Evolutionary conservation across 2,797 vertebrate species (phyloP).

Genomic region (Ara ararauna): DNA sequence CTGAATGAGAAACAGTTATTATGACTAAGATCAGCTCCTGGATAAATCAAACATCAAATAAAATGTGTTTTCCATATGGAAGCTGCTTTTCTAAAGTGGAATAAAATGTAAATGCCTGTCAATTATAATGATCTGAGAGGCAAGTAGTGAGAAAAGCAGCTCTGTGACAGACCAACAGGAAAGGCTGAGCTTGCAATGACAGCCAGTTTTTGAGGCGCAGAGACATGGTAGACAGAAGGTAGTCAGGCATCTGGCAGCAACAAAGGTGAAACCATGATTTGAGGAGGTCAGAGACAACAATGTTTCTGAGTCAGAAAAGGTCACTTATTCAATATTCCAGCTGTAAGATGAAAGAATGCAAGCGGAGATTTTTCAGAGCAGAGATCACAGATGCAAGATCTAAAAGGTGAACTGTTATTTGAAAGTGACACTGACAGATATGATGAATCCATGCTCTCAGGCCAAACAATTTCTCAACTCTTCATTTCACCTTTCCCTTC

Average conservation of each 20-base stretch:
- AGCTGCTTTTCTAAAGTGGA: conserved; percentile 38
- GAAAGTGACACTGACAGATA: not conserved
- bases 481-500: not conserved
- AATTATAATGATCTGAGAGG: conserved; percentile 39
- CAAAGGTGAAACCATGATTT: conserved; percentile 46
- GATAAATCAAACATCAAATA: conserved; percentile 48
- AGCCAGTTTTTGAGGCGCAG: conserved; percentile 9
- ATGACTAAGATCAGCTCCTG: conserved; percentile 51
- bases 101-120: conserved; percentile 55
- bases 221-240: conserved; percentile 21
- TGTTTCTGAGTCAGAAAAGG: conserved; percentile 42
- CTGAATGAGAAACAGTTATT: conserved; percentile 44
- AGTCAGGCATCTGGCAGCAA: conserved; percentile 48
- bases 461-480: not conserved
- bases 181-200: conserved; percentile 17
- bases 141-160: conserved; percentile 23
- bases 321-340: conserved; percentile 59
- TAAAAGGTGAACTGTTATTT: conserved; percentile 21
- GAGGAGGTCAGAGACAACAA: conserved; percentile 59
- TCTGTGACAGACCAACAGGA: conserved; percentile 13
- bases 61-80: conserved; percentile 69
- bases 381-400: conserved; percentile 49
- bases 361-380: conserved; percentile 31
- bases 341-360: conserved; percentile 58
- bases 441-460: conserved; percentile 13